Base-by-base conservation (phyloP, 2,113 vertebrate species). In the Eurystomus gularis region DNA sequence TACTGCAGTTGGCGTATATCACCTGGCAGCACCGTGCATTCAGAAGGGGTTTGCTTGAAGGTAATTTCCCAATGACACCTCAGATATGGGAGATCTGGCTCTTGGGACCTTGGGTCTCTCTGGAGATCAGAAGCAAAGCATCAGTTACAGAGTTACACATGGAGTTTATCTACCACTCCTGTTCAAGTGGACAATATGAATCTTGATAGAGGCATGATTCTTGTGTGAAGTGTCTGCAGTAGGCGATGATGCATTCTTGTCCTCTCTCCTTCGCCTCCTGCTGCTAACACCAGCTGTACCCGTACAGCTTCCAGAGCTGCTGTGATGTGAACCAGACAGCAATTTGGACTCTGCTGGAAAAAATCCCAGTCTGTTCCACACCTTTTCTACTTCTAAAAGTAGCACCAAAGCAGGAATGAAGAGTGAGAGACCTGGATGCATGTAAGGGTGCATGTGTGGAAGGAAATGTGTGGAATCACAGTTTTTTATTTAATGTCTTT, bases 401-500 rank as follows among this genome's bases (percentile, higher is more conserved):
- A 84, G 14, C 65, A 75, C 52, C 60, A 87, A 75, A 79, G 26
- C 23, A 82, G 52, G 48, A 92, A 93, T 23, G 61, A 84, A 11
- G 46, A 78, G 8, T 58, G 78, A 88, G 48, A 61, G 42, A 60
- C 72, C 25, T 68, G 39, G 39, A 61, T 48, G 44, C 31, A 75
- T 65, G 40, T 55, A 73, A 81, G 46, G 10, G 8, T 82, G 77
- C 48, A n/a, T 75, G 51, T 62, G 18, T 83, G 29, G 42, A 31
- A 72, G 73, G 62, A 95, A 92, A 84, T 28, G 19, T 35, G 39
- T 60, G 37, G 65, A 87, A 84, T 79, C 64, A 75, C 17, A 21
- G 40, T 55, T 46, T 68, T 96, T 89, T 51, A 33, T 83, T n/a
- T 62, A 75, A 54, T 37, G 11, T 48, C 73, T 94, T 88, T 68